Evolutionary conservation across 2,888 invertebrate species (phyloP), one percentile per base, ranked within the genome.

Genomic region (Ceraclea dissimilis): DNA sequence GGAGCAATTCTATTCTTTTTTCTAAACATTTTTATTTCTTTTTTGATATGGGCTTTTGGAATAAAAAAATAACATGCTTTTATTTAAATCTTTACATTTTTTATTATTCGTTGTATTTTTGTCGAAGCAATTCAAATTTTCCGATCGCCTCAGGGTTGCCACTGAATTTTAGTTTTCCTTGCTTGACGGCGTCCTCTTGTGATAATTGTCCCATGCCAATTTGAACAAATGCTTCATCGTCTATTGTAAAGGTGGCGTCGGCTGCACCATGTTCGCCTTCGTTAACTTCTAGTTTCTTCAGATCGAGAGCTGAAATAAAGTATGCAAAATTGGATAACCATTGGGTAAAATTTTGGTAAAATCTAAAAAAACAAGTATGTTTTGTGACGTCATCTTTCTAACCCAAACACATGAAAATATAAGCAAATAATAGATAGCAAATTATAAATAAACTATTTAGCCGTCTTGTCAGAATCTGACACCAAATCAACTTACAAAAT

Each of bases 251-350:
- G 31, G 20, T 53, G 19, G 57, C 51, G 22, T 57, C 57, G n/a
- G 51, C 16, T 2, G 16, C 52, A 6, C 54, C 54, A 2, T 17
- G 52, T 2, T n/a, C 47, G 1, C 57, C 59, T 31, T 61, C 61
- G 33, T 43, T 52, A 1, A 55, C 48, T 48, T 53, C 43, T n/a
- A 61, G 46, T 17, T 22, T 53, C 55, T 57, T 57, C 50, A 61
- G 52, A 46, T 61, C 61, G 26, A 61, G 47, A 50, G 59, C 61
- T 61, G 33, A n/a, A 58, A 52, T 10, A 22, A 26, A 34, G 16
- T 5, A 10, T 6, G 26, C 4, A 26, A 26, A 26, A 26, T 26
- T n/a, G 16, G 16, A n/a, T n/a, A n/a, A n/a, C n/a, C n/a, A n/a
- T n/a, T n/a, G n/a, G n/a, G n/a, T n/a, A n/a, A 33, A 20, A n/a